Conservation (phyloP, 23 tunicate genomes). For the Styela plicata region DNA sequence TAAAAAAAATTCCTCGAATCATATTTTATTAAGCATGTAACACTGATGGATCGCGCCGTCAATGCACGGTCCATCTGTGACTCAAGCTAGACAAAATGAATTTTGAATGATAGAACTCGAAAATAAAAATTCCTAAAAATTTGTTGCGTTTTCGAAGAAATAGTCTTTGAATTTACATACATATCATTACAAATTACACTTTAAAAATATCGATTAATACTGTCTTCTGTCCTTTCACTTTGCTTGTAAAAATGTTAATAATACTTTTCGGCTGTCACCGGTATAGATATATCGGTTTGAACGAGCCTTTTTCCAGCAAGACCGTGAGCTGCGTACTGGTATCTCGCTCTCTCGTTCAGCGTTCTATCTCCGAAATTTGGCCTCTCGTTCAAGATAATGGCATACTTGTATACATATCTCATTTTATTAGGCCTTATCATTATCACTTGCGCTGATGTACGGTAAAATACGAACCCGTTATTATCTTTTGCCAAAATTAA, state of each 20-base stretch:
- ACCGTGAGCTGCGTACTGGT: background rate
- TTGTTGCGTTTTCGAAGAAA: no score
- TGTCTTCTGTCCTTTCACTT: no score
- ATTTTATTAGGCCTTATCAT: background rate
- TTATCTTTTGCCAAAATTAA: background rate
- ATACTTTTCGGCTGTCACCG: background rate
- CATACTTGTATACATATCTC: background rate
- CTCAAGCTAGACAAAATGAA: no score
- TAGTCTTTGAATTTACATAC: no score
- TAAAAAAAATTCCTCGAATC: no score
- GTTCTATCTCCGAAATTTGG: background rate
- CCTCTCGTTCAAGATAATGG: background rate
- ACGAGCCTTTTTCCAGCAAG: background rate
- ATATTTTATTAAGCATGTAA: no score
- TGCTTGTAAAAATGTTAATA: background rate
- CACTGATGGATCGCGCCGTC: no score
- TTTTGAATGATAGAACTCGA: no score
- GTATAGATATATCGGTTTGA: background rate
- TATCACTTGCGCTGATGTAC: background rate
- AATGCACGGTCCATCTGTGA: no score
- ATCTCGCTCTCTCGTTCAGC: background rate
- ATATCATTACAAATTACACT: no score
- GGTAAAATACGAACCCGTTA: background rate
- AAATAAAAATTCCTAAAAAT: no score
- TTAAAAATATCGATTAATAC: no score